Conservation (phyloP, 2,797 vertebrate species). For the Crocidura indochinensis region DNA sequence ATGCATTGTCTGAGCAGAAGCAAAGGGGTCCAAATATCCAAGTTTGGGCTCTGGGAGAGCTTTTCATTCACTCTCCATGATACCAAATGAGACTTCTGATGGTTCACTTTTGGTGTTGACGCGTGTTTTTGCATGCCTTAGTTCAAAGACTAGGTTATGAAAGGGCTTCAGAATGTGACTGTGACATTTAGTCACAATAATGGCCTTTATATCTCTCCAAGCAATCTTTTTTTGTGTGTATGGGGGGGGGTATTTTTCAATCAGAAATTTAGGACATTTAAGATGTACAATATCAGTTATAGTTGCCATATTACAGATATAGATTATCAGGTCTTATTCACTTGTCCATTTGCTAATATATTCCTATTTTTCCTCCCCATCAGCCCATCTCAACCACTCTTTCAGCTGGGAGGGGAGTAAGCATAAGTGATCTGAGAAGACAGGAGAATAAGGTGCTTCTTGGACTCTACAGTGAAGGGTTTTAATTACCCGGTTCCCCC, state of each 20-base stretch:
- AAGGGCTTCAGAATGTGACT: conserved; percentile 76
- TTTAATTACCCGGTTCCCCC: too few relatives aligned
- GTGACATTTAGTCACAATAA: conserved; percentile 78
- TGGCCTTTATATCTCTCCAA: conserved; percentile 69
- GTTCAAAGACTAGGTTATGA: conserved; percentile 76
- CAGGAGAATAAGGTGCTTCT: too few relatives aligned
- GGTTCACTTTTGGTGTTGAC: conserved; percentile 57
- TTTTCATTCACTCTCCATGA: conserved; percentile 67
- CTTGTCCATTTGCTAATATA: background rate
- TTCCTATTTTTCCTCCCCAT: background rate
- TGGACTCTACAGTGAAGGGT: too few relatives aligned
- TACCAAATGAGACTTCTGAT: conserved; percentile 68
- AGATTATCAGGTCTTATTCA: background rate
- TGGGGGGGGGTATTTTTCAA: background rate
- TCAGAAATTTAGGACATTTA: conserved; percentile 5
- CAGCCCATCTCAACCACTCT: too few relatives aligned
- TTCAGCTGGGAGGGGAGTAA: too few relatives aligned
- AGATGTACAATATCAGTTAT: background rate
- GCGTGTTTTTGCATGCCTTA: conserved; percentile 74
- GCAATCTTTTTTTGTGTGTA: background rate
- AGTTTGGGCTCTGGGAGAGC: conserved; percentile 59
- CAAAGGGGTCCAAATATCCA: conserved; percentile 65
- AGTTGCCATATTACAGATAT: background rate
- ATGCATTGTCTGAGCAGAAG: conserved; percentile 79
- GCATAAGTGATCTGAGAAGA: too few relatives aligned